phyloP scores from a whole-genome alignment of 2,888 invertebrate genomes.

The Hirtodrosophila confusa region DNA sequence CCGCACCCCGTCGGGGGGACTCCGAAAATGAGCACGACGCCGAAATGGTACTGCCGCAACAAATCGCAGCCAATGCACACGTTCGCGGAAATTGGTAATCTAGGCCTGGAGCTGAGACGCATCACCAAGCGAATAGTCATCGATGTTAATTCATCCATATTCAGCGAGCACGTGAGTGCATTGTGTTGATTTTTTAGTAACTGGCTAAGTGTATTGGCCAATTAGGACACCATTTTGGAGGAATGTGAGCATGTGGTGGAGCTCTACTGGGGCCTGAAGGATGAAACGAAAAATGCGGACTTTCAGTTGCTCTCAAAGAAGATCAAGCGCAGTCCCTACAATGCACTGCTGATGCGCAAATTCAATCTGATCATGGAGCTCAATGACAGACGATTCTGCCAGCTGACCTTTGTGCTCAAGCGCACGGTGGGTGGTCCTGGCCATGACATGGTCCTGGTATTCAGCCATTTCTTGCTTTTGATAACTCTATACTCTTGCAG shows the following conservation, averaged over 20 bases:
- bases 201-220: background rate
- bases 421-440: slow-evolving; percentile 69
- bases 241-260: slow-evolving; percentile 80
- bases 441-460: background rate
- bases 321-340: slow-evolving; percentile 83
- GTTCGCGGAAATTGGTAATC: slow-evolving; percentile 80
- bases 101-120: slow-evolving; percentile 81
- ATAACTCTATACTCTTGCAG: slow-evolving; percentile 44
- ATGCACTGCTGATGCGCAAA: slow-evolving; percentile 80
- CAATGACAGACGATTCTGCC: slow-evolving; percentile 81
- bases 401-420: slow-evolving; percentile 82
- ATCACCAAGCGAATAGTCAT: slow-evolving; percentile 82
- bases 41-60: slow-evolving; percentile 82
- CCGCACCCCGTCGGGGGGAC: slow-evolving; percentile 32
- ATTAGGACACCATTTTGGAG: slow-evolving; percentile 79
- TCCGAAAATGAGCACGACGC: slow-evolving; percentile 80
- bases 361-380: slow-evolving; percentile 76
- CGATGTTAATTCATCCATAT: slow-evolving; percentile 82
- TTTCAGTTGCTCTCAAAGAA: slow-evolving; percentile 81
- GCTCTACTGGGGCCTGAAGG: slow-evolving; percentile 80
- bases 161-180: slow-evolving; percentile 81
- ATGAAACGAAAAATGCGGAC: slow-evolving; percentile 76
- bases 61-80: slow-evolving; percentile 82
- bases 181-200: background rate
- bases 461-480: background rate